These are phyloP conservation scores for Temnothorax longispinosus DNA, from an alignment of 1,140 invertebrate species.

Conservation along the genomic window DNA sequence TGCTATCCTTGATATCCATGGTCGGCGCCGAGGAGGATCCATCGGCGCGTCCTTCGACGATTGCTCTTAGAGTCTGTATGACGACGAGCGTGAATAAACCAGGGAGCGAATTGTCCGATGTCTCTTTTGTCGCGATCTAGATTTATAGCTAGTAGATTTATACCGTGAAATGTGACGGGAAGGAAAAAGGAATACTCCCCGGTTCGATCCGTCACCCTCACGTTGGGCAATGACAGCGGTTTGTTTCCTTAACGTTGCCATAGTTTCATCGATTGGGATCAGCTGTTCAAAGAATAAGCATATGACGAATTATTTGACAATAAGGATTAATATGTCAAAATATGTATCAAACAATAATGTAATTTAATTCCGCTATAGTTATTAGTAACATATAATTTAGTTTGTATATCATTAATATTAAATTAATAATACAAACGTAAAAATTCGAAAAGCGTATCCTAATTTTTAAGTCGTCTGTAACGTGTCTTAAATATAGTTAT, in stretches of 20 bases:
- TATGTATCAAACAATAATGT: not conserved
- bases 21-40: not conserved
- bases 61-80: constrained; percentile 45
- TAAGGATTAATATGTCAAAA: not conserved
- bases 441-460: not conserved
- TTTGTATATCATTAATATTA: not conserved
- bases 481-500: not conserved
- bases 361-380: not conserved
- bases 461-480: not conserved
- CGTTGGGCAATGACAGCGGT: not conserved
- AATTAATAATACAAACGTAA: not conserved
- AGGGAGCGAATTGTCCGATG: not conserved
- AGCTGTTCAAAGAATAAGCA: not conserved
- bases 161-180: not conserved
- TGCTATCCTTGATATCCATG: constrained; percentile 78
- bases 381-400: not conserved
- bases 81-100: not conserved
- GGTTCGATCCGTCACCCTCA: not conserved
- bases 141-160: not conserved
- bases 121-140: not conserved
- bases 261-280: constrained; percentile 50
- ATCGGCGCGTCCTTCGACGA: constrained; percentile 34
- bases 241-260: constrained; percentile 48
- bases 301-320: not conserved
- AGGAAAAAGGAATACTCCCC: not conserved